These are phyloP conservation scores for Harpegnathos saltator DNA, from an alignment of 1,140 invertebrate genomes.

Conservation along the genomic window DNA sequence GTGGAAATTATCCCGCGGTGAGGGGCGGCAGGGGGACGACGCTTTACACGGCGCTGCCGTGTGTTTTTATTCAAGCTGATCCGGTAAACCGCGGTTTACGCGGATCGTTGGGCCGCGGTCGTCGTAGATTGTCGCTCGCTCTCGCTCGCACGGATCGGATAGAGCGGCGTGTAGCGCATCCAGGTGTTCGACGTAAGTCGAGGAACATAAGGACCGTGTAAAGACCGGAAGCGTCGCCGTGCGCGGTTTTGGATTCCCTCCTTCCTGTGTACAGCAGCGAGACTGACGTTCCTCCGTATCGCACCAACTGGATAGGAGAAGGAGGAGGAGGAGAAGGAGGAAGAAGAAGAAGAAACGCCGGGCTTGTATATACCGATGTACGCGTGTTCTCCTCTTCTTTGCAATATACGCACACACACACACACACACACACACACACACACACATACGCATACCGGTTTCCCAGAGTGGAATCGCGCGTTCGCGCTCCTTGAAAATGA, in stretches of 20 bases:
- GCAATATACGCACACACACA: not conserved
- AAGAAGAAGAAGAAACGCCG: not conserved
- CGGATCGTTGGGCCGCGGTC: slow-evolving; percentile 12
- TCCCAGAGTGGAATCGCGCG: not conserved
- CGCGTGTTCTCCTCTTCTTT: no score
- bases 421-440: not conserved
- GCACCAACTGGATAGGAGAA: not conserved
- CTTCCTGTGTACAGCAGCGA: slow-evolving; percentile 27
- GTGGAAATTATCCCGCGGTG: slow-evolving; percentile 6
- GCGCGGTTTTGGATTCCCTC: slow-evolving; percentile 55
- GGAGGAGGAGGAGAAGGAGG: not conserved
- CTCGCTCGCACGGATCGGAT: slow-evolving; percentile 17
- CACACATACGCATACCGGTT: slow-evolving; percentile 12
- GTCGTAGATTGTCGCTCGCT: slow-evolving; percentile 7
- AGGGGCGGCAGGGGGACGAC: not conserved
- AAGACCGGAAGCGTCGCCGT: slow-evolving; percentile 43
- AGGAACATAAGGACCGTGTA: slow-evolving; percentile 34
- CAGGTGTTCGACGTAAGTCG: slow-evolving; percentile 42
- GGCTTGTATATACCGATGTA: not conserved
- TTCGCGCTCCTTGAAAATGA: slow-evolving; percentile 36
- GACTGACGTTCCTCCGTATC: slow-evolving; percentile 18
- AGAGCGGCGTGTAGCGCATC: slow-evolving; percentile 1
- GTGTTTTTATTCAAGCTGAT: slow-evolving; percentile 19
- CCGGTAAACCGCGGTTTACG: slow-evolving; percentile 13
- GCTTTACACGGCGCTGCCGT: not conserved